phyloP scores from a whole-genome alignment of 2,113 vertebrate species.

The Hippocampus comes region DNA sequence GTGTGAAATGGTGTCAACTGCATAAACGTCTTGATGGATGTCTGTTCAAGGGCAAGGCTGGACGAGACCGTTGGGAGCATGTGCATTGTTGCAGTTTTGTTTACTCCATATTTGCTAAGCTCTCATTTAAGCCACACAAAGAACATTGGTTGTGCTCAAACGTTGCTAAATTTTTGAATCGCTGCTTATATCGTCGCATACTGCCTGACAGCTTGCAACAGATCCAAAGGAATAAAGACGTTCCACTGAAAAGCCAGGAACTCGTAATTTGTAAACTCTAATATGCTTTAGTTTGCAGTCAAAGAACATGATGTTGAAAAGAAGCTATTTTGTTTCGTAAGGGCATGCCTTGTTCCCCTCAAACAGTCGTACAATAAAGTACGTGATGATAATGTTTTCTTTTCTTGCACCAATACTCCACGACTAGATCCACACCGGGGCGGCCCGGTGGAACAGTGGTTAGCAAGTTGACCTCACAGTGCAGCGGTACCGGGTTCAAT shows the following conservation, averaged over 20 bases:
- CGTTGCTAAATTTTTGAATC: slow-evolving; percentile 22
- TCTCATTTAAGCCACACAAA: slow-evolving; percentile 42
- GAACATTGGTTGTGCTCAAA: slow-evolving; percentile 33
- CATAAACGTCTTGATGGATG: background rate
- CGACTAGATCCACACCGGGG: background rate
- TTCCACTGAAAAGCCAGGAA: background rate
- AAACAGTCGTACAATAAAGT: background rate
- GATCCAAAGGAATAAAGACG: background rate
- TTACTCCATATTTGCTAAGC: slow-evolving; percentile 37
- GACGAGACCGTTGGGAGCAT: slow-evolving; percentile 28
- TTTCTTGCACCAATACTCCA: background rate
- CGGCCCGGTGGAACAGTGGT: too few species aligned
- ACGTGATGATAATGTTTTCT: background rate
- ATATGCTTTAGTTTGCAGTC: background rate
- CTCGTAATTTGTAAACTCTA: background rate
- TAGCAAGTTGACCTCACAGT: too few species aligned
- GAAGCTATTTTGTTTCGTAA: background rate
- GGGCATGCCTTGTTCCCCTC: background rate
- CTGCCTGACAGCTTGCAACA: background rate
- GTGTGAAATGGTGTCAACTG: background rate
- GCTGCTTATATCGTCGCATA: slow-evolving; percentile 10
- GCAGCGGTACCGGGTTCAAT: too few species aligned
- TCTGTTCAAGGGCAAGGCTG: background rate
- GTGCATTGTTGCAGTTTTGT: slow-evolving; percentile 44
- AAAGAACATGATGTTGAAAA: background rate